Conservation (phyloP, 2,888 invertebrate genomes). For the Eupithecia insigniata region DNA sequence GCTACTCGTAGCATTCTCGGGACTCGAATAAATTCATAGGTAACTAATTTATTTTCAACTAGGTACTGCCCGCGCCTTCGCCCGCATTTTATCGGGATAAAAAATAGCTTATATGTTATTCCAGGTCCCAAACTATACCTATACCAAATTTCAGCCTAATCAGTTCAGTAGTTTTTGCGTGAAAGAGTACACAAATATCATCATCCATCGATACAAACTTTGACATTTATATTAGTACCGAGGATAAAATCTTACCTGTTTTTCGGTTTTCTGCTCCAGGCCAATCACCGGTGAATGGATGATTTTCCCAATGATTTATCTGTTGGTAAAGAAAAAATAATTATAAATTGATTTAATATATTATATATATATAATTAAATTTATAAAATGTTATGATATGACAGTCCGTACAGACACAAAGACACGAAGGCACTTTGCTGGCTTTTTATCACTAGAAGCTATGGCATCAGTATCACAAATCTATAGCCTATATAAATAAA, state of each 20-base stretch:
- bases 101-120: no score
- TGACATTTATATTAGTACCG: no score
- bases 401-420: background rate
- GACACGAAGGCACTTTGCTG: background rate
- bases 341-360: no score
- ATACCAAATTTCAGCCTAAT: no score
- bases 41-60: background rate
- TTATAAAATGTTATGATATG: background rate
- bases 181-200: no score
- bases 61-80: no score
- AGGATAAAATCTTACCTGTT: slow-evolving; percentile 53
- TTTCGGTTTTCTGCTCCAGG: slow-evolving; percentile 50
- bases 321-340: slow-evolving; percentile 45
- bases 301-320: slow-evolving; percentile 65
- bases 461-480: background rate
- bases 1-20: background rate
- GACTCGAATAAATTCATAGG: background rate
- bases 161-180: no score
- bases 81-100: no score
- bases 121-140: no score
- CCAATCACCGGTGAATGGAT: slow-evolving; percentile 60
- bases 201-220: no score
- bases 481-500: background rate
- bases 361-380: no score
- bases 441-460: background rate